Evolutionary conservation across 2,888 invertebrate species (phyloP), one percentile per base, ranked within the genome.

Genomic region (Alloplasta piceator): DNA sequence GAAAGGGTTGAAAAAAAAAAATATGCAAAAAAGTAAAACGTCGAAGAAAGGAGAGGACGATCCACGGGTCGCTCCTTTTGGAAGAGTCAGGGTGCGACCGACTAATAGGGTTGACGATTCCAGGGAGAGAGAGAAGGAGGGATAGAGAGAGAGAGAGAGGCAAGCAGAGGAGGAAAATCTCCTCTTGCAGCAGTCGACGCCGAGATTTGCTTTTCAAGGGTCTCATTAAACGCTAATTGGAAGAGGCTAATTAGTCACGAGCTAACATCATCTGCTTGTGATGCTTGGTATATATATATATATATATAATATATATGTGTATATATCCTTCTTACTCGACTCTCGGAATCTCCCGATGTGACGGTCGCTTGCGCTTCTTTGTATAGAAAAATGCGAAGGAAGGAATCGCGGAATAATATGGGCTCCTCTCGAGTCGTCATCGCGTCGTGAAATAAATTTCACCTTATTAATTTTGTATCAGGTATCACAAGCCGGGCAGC

Each of bases 181-280:
- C 48, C 48, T 60, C 56, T 41, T 9, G 56, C 78, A 56, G 26
- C 61, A 50, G 79, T 67, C 75, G 82, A 71, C 82, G 77, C 72
- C 63, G 82, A 82, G 83, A 82, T 85, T 85, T 83, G 81, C 84
- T 84, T 84, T 86, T 85, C 80, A 83, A 83, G 83, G 82, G 85
- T 83, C 85, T 85, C 86, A 83, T 86, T 86, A 86, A 86, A 86
- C 85, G 82, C 84, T 86, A 86, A 85, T 86, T 85, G 85, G 84
- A 63, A 85, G 82, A 80, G 81, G 84, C 85, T 85, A 85, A 85
- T 86, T 86, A 85, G 86, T 85, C 85, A 83, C 82, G 80, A 83
- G 81, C 77, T 80, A 84, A 83, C 83, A 74, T 83, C 79, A 70
- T 83, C 76, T 70, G 82, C 76, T 78, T 73, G 73, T 68, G 70